Evolutionary conservation across 2,797 vertebrate species (phyloP), one percentile per base, ranked within the genome.

Genomic region (Lepilemur septentrionalis): DNA sequence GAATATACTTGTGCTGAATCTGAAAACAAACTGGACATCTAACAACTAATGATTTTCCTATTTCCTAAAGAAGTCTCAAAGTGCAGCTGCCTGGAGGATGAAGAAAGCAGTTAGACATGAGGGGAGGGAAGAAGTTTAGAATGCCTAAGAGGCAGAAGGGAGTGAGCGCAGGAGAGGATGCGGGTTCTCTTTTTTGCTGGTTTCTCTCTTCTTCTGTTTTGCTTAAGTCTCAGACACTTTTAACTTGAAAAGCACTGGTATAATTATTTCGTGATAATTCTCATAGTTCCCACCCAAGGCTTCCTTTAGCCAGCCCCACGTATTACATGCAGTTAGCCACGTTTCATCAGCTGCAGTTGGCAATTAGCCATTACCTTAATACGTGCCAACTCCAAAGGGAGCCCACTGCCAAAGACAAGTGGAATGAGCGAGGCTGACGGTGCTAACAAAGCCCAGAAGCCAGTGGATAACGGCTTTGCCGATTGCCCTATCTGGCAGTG

Each of bases 361-460:
- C 91, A 96, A 98, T 98, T 96, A 96, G 95, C 97, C 81, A 75
- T 83, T 92, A 73, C 65, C 55, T 23, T 88, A 63, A 92, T 81
- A 59, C 75, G 87, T 59, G 90, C 76, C 82, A 82, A 35, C n/a
- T 63, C 79, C 73, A 13, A 95, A 97, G 96, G 95, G 69, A 94
- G 61, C 35, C 69, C 94, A 93, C n/a, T 78, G 97, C 96, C 97
- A 97, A 97, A 78, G 96, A 88, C 93, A 97, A 96, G 95, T 95
- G 90, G 43, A 93, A 28, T 97, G 96, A 98, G 96, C 89, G 43
- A 95, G 94, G 6, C n/a, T 15, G 73, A 93, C 81, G 80, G 0
- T 8, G 89, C 96, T 98, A 97, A 98, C 94, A 96, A 93, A 88
- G 95, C 79, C 43, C 72, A 91, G 97, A 97, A 97, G 97, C 32